Evolutionary conservation across 2,113 vertebrate genomes (phyloP).

Genomic region (Mirounga angustirostris): DNA sequence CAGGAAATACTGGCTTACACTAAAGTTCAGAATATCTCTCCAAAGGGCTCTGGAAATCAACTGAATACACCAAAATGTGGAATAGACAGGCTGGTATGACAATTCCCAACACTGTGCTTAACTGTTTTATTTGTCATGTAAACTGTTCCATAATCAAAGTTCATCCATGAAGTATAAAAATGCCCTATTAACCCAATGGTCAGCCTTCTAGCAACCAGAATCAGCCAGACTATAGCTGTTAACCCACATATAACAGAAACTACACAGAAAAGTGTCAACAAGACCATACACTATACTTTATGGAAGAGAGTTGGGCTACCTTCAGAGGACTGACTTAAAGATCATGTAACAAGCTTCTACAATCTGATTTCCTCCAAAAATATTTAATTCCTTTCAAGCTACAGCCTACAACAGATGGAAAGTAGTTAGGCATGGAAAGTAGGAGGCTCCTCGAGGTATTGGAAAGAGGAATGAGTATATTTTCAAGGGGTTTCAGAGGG

Average conservation of each 20-base stretch:
- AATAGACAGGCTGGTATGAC: neutral
- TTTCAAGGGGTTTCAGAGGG: neutral
- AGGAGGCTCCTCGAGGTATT: neutral
- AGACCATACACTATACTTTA: neutral
- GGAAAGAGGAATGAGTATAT: neutral
- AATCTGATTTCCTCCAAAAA: neutral
- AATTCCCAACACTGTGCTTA: neutral
- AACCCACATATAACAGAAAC: neutral
- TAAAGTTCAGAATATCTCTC: neutral
- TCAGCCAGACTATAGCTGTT: neutral
- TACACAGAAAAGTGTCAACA: neutral
- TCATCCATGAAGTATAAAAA: neutral
- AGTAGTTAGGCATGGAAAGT: neutral
- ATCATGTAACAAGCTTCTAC: neutral
- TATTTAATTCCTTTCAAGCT: neutral
- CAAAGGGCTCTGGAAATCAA: conserved; percentile 7
- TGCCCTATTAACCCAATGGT: neutral
- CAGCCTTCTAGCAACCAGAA: neutral
- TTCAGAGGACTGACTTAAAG: neutral
- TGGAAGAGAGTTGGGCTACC: neutral
- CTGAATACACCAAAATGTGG: neutral
- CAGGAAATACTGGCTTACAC: neutral
- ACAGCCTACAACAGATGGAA: neutral
- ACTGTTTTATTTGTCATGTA: neutral
- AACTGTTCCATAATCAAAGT: neutral